Base-by-base conservation (phyloP, 2,888 invertebrate genomes). In the Chrysolina haemoptera region DNA sequence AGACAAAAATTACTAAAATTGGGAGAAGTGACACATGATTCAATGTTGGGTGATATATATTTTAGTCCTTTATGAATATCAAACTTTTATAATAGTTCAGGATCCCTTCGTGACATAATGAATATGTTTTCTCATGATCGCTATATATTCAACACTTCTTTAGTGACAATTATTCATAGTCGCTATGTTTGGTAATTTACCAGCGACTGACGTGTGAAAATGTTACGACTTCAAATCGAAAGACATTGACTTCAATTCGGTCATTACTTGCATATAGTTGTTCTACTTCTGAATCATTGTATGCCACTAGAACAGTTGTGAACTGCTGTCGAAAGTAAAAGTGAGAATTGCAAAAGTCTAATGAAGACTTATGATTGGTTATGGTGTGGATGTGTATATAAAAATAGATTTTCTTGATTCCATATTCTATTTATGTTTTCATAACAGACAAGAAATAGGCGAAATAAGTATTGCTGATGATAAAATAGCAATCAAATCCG, bases 201-300 rank as follows among this genome's bases (percentile, higher is more conserved):
- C 63, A 40, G 5, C 11, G 11, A 35, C 11, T 18, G 43, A 18
- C 41, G 63, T 43, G 5, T 10, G 41, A 6, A 43, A 63, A 63
- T 18, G 12, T 6, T 18, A 16, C 16, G 20, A 41, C 5, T 41
- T 12, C 40, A 43, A 27, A n/a, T 22, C 9, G 50, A 66, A 66
- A 50, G 66, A 66, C 66, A 66, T 66, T 66, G 66, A 66, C 66
- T 50, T 50, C 35, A 50, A 35, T 66, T 27, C 22, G 50, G 41
- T 27, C 20, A 50, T 66, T 50, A 55, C 16, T 14, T 66, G 66
- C 50, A 50, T 50, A 27, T 50, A 66, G n/a, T 66, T 46, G 66
- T 27, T n/a, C 66, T 35, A 66, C 50, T 66, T 66, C 35, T 63
- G n/a, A 10, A 43, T 27, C 50, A 12, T 48, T 66, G 18, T 66